phyloP scores from a whole-genome alignment of 2,113 vertebrate genomes.

The Orcinus orca region DNA sequence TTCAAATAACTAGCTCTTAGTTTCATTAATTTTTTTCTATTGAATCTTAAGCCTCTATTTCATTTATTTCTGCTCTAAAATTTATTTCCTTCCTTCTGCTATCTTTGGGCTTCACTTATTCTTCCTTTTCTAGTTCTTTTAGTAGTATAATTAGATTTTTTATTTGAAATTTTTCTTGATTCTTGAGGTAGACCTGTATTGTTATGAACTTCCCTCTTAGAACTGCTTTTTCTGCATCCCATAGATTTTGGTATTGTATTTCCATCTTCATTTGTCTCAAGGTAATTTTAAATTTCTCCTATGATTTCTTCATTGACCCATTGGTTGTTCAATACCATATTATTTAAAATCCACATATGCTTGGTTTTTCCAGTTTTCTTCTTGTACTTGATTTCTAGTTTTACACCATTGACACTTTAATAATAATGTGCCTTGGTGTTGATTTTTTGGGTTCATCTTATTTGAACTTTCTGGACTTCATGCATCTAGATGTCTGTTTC shows the following conservation, averaged over 20 bases:
- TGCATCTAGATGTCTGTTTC: neutral
- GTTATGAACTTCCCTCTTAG: neutral
- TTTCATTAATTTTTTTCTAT: neutral
- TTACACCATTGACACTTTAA: neutral
- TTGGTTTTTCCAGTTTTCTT: neutral
- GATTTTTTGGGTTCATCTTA: neutral
- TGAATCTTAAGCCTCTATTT: neutral
- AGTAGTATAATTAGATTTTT: neutral
- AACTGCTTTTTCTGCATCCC: neutral
- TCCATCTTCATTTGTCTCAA: neutral
- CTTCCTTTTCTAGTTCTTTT: neutral
- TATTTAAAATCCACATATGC: neutral
- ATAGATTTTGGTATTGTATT: neutral
- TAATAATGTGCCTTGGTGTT: neutral
- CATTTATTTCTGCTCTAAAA: neutral
- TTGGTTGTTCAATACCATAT: neutral
- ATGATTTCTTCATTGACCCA: neutral
- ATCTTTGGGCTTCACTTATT: neutral
- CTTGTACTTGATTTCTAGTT: neutral
- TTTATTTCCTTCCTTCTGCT: neutral
- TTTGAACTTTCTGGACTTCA: neutral
- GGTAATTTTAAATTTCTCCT: neutral
- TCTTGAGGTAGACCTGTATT: neutral
- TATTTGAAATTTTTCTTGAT: neutral
- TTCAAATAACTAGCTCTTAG: neutral